Evolutionary conservation across 1,140 invertebrate species (phyloP).

Genomic region (Elymnias hypermnestra): DNA sequence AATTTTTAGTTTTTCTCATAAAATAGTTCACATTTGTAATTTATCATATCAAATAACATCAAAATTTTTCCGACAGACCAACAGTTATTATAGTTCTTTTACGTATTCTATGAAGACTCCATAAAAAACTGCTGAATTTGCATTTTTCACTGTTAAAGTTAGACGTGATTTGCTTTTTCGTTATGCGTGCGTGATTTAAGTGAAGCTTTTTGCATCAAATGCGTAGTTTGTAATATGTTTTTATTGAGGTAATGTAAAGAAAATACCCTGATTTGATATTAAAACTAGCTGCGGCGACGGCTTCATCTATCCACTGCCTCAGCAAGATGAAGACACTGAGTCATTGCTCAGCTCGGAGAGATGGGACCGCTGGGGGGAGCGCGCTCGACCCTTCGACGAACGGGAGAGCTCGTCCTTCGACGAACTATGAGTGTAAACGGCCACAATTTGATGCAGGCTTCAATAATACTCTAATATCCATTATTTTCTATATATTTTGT

Average conservation of each 20-base stretch:
- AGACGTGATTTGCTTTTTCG: no score
- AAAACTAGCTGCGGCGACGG: slow-evolving; percentile 87
- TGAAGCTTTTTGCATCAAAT: neutral
- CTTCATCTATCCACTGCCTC: slow-evolving; percentile 87
- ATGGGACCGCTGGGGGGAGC: slow-evolving; percentile 73
- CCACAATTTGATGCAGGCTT: slow-evolving; percentile 11
- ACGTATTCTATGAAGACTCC: no score
- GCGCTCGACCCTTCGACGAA: slow-evolving; percentile 63
- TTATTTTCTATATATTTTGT: neutral
- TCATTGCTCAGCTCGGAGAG: slow-evolving; percentile 80
- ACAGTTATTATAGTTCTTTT: no score
- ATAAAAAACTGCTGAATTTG: no score
- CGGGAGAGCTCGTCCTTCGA: slow-evolving; percentile 59
- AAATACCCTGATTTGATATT: neutral
- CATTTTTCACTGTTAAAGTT: no score
- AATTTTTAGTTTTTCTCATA: no score
- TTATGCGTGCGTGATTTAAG: no score
- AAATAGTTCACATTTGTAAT: no score
- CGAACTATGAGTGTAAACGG: slow-evolving; percentile 55
- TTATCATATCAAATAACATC: no score
- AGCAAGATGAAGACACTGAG: slow-evolving; percentile 88
- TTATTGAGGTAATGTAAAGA: neutral
- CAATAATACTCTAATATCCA: neutral
- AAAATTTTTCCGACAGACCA: no score
- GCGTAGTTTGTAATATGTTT: neutral